Conservation (phyloP, 2,113 vertebrate species). For the Bungarus multicinctus region DNA sequence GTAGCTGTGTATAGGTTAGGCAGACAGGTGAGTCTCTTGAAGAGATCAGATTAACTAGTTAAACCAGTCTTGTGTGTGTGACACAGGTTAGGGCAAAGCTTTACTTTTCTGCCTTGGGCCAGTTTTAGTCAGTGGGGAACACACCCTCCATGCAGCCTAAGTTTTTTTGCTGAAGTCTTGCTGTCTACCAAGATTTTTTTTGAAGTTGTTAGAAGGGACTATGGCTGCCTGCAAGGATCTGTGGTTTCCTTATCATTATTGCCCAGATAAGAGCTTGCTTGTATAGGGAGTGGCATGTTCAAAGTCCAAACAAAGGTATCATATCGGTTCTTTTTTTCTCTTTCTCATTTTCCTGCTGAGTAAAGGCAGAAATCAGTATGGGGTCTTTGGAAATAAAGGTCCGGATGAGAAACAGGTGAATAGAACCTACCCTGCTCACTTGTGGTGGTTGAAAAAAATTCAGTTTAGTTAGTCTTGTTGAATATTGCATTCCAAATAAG, state of each 20-base stretch:
- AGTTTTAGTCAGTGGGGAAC: slow-evolving; percentile 5
- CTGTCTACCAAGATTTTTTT: background rate
- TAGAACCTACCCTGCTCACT: background rate
- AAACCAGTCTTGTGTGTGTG: slow-evolving; percentile 35
- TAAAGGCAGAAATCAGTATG: background rate
- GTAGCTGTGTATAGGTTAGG: slow-evolving; percentile 26
- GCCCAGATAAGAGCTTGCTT: fast-evolving
- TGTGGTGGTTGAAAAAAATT: background rate
- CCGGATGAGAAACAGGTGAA: background rate
- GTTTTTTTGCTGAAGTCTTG: background rate
- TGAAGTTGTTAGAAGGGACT: background rate
- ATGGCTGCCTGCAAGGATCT: background rate
- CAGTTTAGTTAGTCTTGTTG: background rate
- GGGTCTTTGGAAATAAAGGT: background rate
- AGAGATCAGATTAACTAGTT: slow-evolving; percentile 57
- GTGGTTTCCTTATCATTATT: fast-evolving
- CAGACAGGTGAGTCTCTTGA: slow-evolving; percentile 29
- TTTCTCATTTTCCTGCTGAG: background rate
- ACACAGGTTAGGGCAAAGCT: background rate
- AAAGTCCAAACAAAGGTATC: background rate
- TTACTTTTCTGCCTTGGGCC: slow-evolving; percentile 28
- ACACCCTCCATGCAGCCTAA: slow-evolving; percentile 11
- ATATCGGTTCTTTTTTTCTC: background rate
- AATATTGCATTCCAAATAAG: background rate
- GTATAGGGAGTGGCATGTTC: background rate